Evolutionary conservation across 2,113 vertebrate species (phyloP).

Genomic region (Triplophysa dalaica): DNA sequence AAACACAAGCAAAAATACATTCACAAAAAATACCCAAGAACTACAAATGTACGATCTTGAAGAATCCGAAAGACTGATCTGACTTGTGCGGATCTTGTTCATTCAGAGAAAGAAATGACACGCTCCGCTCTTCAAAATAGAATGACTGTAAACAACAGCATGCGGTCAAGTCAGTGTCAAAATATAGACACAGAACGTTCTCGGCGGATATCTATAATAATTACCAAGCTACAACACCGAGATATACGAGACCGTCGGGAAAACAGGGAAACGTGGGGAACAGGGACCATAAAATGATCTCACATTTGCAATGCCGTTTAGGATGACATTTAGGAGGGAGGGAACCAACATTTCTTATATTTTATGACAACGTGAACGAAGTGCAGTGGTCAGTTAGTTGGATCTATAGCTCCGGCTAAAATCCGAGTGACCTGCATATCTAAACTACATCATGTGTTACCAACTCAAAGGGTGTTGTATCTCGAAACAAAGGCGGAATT

Average conservation of each 20-base stretch:
- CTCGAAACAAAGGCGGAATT: too few species aligned
- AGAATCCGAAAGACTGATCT: background rate
- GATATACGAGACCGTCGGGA: slow-evolving; percentile 14
- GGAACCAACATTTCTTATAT: too few species aligned
- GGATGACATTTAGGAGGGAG: too few species aligned
- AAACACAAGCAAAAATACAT: slow-evolving; percentile 22
- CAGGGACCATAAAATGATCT: background rate
- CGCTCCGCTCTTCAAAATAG: slow-evolving; percentile 53
- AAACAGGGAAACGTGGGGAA: slow-evolving; percentile 12
- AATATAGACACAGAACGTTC: slow-evolving; percentile 63
- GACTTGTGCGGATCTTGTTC: background rate
- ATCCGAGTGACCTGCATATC: too few species aligned
- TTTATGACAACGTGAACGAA: too few species aligned
- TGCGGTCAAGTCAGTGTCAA: slow-evolving; percentile 52
- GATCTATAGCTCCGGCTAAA: too few species aligned
- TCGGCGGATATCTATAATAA: slow-evolving; percentile 29
- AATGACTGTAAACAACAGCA: slow-evolving; percentile 53
- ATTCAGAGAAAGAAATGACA: slow-evolving; percentile 35
- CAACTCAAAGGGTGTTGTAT: too few species aligned
- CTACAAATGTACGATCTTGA: background rate
- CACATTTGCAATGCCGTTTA: background rate
- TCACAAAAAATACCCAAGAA: background rate
- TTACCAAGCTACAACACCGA: slow-evolving; percentile 48
- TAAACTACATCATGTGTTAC: too few species aligned
- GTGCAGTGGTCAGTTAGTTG: too few species aligned